phyloP scores from a whole-genome alignment of 1,140 invertebrate species.

The Armadillidium nasatum region DNA sequence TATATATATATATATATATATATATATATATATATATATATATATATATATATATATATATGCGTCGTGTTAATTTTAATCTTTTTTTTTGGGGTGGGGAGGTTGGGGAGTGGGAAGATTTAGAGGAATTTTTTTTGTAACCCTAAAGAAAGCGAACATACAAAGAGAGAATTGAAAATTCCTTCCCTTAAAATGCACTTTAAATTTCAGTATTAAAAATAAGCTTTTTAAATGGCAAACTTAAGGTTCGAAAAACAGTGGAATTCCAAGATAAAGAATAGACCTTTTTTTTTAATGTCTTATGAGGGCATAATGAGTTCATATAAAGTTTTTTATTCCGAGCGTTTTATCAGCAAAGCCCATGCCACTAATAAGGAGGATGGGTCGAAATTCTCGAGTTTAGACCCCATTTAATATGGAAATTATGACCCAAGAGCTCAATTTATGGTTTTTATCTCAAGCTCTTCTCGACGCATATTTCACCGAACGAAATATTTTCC shows the following conservation, averaged over 20 bases:
- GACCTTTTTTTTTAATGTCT: not conserved
- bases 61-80: too few species aligned
- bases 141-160: too few species aligned
- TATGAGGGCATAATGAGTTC: conserved; percentile 7
- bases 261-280: not conserved
- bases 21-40: too few species aligned
- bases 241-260: not conserved
- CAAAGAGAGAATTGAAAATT: too few species aligned
- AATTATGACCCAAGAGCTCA: conserved; percentile 1
- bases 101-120: too few species aligned
- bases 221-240: not conserved
- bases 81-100: too few species aligned
- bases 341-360: conserved; percentile 10
- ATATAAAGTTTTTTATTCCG: not conserved
- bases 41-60: too few species aligned
- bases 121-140: too few species aligned
- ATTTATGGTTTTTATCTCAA: conserved; percentile 11
- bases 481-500: not conserved
- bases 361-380: not conserved
- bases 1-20: too few species aligned
- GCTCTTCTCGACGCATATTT: not conserved
- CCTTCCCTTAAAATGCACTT: not conserved
- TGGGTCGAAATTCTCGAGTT: not conserved
- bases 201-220: conserved; percentile 1
- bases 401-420: conserved; percentile 7